Evolutionary conservation across 2,113 vertebrate genomes (phyloP).

Genomic region (Mionectes macconnelli): DNA sequence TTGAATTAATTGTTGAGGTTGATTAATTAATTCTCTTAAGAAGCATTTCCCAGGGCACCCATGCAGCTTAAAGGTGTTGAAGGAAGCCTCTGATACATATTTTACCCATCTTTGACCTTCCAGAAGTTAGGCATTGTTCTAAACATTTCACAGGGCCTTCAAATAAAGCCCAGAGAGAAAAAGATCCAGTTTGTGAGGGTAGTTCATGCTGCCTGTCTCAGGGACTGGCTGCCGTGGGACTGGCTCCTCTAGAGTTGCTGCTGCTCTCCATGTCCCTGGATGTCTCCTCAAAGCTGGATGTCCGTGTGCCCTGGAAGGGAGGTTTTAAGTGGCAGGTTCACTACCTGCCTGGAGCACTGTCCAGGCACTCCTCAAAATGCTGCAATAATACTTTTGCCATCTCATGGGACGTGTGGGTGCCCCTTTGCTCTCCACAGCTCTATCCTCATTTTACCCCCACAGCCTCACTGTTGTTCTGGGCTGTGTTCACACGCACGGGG

Average conservation of each 20-base stretch:
- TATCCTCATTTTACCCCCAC: not conserved
- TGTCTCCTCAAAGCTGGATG: not conserved
- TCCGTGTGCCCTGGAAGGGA: not conserved
- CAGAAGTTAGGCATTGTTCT: not conserved
- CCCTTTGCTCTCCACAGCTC: not conserved
- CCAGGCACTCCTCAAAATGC: not conserved
- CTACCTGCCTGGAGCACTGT: not conserved
- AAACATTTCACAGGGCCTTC: not conserved
- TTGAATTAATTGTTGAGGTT: not conserved
- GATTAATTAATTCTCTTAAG: not conserved
- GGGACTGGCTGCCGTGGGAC: not conserved
- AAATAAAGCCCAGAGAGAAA: not conserved
- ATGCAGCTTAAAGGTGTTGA: not conserved
- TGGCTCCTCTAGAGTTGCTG: not conserved
- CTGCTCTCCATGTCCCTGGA: not conserved
- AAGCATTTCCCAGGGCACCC: not conserved
- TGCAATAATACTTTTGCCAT: not conserved
- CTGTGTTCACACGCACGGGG: not conserved
- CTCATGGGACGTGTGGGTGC: not conserved
- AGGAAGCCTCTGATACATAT: fast-evolving
- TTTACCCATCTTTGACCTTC: not conserved
- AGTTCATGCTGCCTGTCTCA: not conserved
- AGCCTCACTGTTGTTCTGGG: not conserved
- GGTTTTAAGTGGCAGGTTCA: not conserved
- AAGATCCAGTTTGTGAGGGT: not conserved